phyloP scores from a whole-genome alignment of 2,888 invertebrate genomes.

The Aricia artaxerxes region DNA sequence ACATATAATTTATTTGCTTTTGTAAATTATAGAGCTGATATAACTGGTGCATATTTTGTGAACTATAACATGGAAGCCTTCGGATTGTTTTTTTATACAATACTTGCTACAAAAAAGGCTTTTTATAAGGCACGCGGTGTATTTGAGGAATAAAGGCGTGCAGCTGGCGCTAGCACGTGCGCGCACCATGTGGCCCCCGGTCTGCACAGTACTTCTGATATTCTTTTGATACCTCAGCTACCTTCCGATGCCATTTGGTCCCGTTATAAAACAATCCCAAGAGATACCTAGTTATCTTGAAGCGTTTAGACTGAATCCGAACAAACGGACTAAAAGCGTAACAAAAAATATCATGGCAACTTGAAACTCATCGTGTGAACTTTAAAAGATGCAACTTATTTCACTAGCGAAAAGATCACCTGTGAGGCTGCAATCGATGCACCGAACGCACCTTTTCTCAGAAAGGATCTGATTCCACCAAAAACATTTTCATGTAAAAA shows the following conservation, averaged over 20 bases:
- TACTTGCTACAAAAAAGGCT: background rate
- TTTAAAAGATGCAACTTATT: conserved; percentile 4
- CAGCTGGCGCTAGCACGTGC: conserved; percentile 53
- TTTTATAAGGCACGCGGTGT: conserved; percentile 22
- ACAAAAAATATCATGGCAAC: background rate
- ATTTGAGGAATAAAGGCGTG: conserved; percentile 34
- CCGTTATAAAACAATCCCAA: background rate
- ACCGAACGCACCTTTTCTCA: background rate
- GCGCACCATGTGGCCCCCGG: conserved; percentile 33
- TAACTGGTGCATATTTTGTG: background rate
- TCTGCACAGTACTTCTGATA: conserved; percentile 30
- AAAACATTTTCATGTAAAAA: too few species aligned
- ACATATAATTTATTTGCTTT: too few species aligned
- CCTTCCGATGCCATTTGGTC: background rate
- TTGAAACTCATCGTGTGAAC: background rate
- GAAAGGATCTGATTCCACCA: background rate
- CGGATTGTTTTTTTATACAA: background rate
- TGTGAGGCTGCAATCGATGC: background rate
- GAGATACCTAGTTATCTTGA: background rate
- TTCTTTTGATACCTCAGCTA: conserved; percentile 8
- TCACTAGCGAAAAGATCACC: background rate
- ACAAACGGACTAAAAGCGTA: background rate
- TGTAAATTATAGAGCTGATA: background rate
- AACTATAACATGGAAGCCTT: background rate
- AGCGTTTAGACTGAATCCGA: background rate